Evolutionary conservation across 2,797 vertebrate genomes (phyloP), one percentile per base, ranked within the genome.

Genomic region (Intellagama lesueurii): DNA sequence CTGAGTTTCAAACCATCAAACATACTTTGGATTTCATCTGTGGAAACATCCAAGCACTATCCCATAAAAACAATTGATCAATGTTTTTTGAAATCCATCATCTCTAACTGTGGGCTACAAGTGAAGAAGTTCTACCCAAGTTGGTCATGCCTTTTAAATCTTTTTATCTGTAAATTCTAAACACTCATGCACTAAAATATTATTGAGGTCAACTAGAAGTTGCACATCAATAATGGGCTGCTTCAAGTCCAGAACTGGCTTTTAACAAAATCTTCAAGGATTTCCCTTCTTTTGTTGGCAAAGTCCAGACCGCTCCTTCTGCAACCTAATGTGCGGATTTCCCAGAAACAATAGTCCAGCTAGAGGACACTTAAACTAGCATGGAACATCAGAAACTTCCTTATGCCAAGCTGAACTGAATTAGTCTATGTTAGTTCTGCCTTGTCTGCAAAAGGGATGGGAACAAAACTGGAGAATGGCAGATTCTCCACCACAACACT

Each of bases 61-160:
- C 68, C 28, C 60, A 28, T 28, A 12, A 81, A 82, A 56, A n/a
- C 35, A 2, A 52, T 70, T 3, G 26, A 47, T 19, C 35, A 22
- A 7, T 26, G 24, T 77, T 44, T 2, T 81, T 14, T n/a, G 24
- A 66, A 40, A 66, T 69, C 26, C 17, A n/a, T 4, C 16, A 12
- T 24, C 69, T 86, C 68, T 56, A 77, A 12, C 5, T 0, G 0
- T 11, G 30, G 22, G 40, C 22, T 82, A 0, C 22, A 82, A 28
- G n/a, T 12, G 32, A n/a, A 69, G 30, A 49, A 14, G 52, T 56
- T 9, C 52, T 11, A 64, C 19, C 60, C 19, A 22, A 4, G 60
- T 47, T 83, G 80, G 16, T 9, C 24, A 8, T 52, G 24, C 7
- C 30, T 32, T 24, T 49, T 8, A 9, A 22, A 19, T 44, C 85